phyloP scores from a whole-genome alignment of 1,140 invertebrate genomes.

The Euwallacea fornicatus region DNA sequence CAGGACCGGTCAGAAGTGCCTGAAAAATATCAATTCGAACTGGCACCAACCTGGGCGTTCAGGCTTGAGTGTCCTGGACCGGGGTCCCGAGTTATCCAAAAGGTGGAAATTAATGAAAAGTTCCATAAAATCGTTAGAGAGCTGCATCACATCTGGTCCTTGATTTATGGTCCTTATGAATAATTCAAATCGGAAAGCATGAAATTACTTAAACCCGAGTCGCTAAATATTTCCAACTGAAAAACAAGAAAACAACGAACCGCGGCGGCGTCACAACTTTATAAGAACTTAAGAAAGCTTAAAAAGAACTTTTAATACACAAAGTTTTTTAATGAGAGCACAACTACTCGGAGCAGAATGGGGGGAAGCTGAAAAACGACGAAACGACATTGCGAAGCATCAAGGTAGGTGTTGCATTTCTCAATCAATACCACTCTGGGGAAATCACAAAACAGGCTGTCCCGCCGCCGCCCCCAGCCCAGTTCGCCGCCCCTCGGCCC shows the following conservation, averaged over 20 bases:
- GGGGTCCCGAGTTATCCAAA: too few relatives aligned
- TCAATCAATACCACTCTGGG: conserved; percentile 50
- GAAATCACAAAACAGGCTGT: conserved; percentile 50
- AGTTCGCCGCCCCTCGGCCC: background rate
- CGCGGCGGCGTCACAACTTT: conserved; percentile 21
- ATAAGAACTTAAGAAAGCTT: conserved; percentile 23
- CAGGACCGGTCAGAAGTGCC: too few relatives aligned
- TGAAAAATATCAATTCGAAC: too few relatives aligned
- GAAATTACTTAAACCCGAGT: background rate
- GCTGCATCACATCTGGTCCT: too few relatives aligned
- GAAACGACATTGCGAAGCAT: conserved; percentile 40
- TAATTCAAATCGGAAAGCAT: background rate
- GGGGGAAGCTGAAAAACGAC: conserved; percentile 26
- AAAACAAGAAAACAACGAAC: conserved; percentile 10
- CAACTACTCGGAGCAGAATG: conserved; percentile 23
- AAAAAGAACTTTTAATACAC: conserved; percentile 38
- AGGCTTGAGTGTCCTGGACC: too few relatives aligned
- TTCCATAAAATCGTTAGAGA: too few relatives aligned
- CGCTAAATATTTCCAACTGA: background rate
- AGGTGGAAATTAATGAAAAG: too few relatives aligned
- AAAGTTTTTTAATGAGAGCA: conserved; percentile 43
- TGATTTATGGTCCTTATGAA: background rate
- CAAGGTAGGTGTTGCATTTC: conserved; percentile 47
- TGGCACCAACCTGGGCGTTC: too few relatives aligned
- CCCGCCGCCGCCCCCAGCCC: conserved; percentile 16